phyloP scores from a whole-genome alignment of 1,140 invertebrate genomes.

The Venturia canescens region DNA sequence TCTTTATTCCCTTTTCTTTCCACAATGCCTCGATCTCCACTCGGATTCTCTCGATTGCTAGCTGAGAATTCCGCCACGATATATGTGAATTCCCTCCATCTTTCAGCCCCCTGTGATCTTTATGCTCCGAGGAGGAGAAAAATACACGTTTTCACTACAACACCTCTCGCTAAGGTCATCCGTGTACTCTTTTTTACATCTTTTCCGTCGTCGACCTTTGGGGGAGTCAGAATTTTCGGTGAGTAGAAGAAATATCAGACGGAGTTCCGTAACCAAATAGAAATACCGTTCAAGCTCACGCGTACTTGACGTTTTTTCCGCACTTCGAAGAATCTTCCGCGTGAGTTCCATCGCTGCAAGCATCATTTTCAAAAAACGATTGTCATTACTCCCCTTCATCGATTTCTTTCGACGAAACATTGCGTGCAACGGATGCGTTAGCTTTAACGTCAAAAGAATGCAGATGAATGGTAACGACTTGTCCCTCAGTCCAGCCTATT shows the following conservation, averaged over 20 bases:
- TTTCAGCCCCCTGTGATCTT: constrained; percentile 1
- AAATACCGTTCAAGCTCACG: too few relatives aligned
- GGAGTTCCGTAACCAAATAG: too few relatives aligned
- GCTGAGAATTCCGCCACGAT: constrained; percentile 10
- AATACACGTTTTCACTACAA: neutral
- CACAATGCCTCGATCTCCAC: neutral
- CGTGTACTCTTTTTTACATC: neutral
- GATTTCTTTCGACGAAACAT: neutral
- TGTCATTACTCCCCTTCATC: neutral
- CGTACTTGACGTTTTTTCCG: too few relatives aligned
- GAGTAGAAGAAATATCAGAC: too few relatives aligned
- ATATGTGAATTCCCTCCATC: neutral
- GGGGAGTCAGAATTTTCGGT: too few relatives aligned
- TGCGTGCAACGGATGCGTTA: neutral
- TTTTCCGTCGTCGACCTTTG: neutral
- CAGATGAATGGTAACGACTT: constrained; percentile 22
- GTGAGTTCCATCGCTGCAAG: too few relatives aligned
- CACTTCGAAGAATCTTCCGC: too few relatives aligned
- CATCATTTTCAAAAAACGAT: too few relatives aligned
- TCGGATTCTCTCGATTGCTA: constrained; percentile 6
- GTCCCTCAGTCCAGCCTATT: constrained; percentile 21
- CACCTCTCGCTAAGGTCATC: neutral
- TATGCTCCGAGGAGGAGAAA: too few relatives aligned
- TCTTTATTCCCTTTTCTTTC: constrained; percentile 4
- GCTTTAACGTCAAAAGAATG: constrained; percentile 11